Base-by-base conservation (phyloP, 2,797 vertebrate genomes). In the Mycteria americana region DNA sequence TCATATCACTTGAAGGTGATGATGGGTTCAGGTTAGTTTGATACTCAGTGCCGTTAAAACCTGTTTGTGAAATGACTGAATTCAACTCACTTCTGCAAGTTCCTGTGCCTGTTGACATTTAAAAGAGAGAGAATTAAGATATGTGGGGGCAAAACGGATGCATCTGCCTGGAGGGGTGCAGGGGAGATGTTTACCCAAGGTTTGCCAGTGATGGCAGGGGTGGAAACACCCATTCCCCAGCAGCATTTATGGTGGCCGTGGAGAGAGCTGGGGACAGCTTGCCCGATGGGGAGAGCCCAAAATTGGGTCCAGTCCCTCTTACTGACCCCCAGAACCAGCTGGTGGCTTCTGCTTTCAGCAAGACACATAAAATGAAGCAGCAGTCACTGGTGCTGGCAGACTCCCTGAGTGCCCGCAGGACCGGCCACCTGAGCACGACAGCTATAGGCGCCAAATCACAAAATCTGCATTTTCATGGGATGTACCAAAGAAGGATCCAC, bases 361-460 rank as follows among this genome's bases (percentile, higher is more conserved):
- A 76, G 21, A 37, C 13, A 50, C 33, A 2, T 0, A 1, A 92
- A 86, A 88, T 0, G 0, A 78, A 85, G 85, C 1, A 2, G 24
- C 18, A 0, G 0, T 7, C 0, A 0, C 46, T n/a, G 9, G 11
- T 17, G 13, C 15, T 53, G 80, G 30, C 17, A 69, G 37, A 22
- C 17, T 27, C 13, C 19, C 18, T 2, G 23, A 72, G 37, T 0
- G 3, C 39, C 13, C 2, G 3, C 21, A 56, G 39, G 48, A 67
- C 31, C 0, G 0, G 31, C 43, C 46, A 41, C 27, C 43, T 35
- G 13, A 93, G 45, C 53, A 22, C 69, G 46, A 24, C 56, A 74
- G 35, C 56, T 85, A 10, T 7, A 33, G 68, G 25, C 1, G 5
- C 19, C 45, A 45, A 63, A 45, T n/a, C n/a, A 63, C 28, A 78